Evolutionary conservation across 2,113 vertebrate species (phyloP).

Genomic region (Caracal caracal): DNA sequence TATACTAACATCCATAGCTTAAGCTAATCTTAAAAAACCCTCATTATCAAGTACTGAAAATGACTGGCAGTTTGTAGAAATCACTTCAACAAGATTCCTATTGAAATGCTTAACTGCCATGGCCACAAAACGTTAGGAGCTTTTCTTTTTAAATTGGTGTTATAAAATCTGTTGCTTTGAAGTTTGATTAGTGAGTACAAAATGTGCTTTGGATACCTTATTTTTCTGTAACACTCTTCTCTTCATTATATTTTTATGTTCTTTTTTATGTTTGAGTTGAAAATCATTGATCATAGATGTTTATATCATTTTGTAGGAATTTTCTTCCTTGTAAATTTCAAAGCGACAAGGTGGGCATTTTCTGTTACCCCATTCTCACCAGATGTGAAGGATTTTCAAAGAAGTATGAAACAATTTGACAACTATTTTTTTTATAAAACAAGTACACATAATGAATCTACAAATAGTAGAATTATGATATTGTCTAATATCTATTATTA

Average conservation of each 20-base stretch:
- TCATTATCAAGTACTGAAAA: constrained; percentile 32
- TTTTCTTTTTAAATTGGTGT: neutral
- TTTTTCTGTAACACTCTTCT: neutral
- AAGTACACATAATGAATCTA: neutral
- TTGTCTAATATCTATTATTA: neutral
- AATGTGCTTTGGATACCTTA: neutral
- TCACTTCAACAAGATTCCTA: constrained; percentile 1
- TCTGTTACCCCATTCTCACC: neutral
- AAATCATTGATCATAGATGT: neutral
- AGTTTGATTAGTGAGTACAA: constrained; percentile 34
- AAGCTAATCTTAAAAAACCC: neutral
- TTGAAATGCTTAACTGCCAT: neutral
- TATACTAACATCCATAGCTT: neutral
- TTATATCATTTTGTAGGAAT: neutral
- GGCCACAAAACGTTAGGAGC: neutral
- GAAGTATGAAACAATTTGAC: neutral
- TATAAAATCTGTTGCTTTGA: constrained; percentile 31
- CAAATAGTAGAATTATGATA: neutral
- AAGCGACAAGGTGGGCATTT: neutral
- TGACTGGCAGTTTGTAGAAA: neutral
- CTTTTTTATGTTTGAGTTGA: neutral
- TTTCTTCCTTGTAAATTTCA: neutral
- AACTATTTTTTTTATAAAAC: neutral
- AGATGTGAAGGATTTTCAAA: neutral
- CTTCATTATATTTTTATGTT: neutral